These are phyloP conservation scores for Cirrhinus mrigala DNA, from an alignment of 2,797 vertebrate species.

Conservation along the genomic window DNA sequence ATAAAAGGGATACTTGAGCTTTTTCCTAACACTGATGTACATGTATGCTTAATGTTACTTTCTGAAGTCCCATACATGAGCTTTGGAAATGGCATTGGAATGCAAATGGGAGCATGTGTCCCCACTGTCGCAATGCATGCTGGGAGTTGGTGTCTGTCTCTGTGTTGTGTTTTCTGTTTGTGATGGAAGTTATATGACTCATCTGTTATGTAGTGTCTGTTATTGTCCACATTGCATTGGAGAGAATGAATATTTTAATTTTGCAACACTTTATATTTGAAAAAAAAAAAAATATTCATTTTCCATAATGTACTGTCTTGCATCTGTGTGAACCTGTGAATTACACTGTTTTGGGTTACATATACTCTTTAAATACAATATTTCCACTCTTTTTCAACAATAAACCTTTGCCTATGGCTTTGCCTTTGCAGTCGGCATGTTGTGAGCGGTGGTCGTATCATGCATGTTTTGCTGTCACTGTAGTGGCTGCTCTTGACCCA, in stretches of 20 bases:
- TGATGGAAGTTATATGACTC: conserved; percentile 68
- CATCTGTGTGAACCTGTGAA: conserved; percentile 27
- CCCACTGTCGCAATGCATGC: conserved; percentile 68
- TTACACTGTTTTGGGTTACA: conserved; percentile 30
- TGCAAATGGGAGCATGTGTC: conserved; percentile 79
- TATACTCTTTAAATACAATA: neutral
- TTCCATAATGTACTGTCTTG: conserved; percentile 6
- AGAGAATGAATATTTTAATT: conserved; percentile 7
- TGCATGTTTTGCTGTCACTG: conserved; percentile 51
- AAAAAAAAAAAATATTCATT: neutral
- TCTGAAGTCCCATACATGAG: conserved; percentile 60
- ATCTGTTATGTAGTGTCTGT: conserved; percentile 48
- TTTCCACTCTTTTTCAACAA: conserved; percentile 30
- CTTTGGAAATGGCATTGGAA: conserved; percentile 83
- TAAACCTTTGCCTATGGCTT: conserved; percentile 31
- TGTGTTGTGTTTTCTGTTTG: conserved; percentile 45
- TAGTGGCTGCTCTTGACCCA: conserved; percentile 20
- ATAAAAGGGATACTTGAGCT: conserved; percentile 58
- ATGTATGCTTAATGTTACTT: conserved; percentile 51
- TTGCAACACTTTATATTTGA: neutral
- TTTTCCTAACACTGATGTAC: conserved; percentile 31
- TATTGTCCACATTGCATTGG: conserved; percentile 41
- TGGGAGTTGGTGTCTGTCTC: conserved; percentile 53
- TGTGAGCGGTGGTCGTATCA: conserved; percentile 19
- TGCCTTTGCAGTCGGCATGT: conserved; percentile 52